Percentiles rank a stretch among this genome's conserved stretches.
phyloP scores from a whole-genome alignment of 2,797 vertebrate genomes.

The Platalea minor region DNA sequence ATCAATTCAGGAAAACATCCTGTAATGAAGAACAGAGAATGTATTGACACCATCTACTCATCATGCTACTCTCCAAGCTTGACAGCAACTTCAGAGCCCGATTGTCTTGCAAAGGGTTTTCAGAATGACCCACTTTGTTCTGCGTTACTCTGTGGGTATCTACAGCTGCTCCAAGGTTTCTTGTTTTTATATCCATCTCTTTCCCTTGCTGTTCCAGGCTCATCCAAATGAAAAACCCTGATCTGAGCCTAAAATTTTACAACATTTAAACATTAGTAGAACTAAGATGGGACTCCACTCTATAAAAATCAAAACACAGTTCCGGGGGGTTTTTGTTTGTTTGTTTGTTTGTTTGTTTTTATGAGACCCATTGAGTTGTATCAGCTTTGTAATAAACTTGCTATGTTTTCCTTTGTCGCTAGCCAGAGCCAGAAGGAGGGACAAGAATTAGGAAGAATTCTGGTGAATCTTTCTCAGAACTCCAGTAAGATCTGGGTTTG shows the following conservation, averaged over 20 bases:
- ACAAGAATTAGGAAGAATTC: not conserved
- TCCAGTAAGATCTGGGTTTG: not conserved
- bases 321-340: not conserved
- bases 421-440: not conserved
- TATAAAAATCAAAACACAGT: not conserved
- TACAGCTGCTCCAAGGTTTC: not conserved
- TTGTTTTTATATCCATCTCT: not conserved
- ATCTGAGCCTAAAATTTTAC: not conserved
- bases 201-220: not conserved
- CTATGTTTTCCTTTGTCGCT: not conserved
- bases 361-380: not conserved
- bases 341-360: not conserved
- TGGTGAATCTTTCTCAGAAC: not conserved
- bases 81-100: not conserved
- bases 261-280: not conserved
- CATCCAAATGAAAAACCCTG: not conserved
- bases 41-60: not conserved
- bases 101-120: not conserved
- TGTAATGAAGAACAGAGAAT: not conserved
- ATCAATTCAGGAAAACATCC: not conserved
- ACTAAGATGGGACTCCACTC: not conserved
- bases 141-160: not conserved
- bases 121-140: not conserved
- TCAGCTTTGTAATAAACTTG: not conserved
- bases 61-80: not conserved